A percentile compares a stretch with the other conserved stretches of the same genome.
Conservation (phyloP, 1,140 invertebrate genomes). For the Papilio glaucus region DNA sequence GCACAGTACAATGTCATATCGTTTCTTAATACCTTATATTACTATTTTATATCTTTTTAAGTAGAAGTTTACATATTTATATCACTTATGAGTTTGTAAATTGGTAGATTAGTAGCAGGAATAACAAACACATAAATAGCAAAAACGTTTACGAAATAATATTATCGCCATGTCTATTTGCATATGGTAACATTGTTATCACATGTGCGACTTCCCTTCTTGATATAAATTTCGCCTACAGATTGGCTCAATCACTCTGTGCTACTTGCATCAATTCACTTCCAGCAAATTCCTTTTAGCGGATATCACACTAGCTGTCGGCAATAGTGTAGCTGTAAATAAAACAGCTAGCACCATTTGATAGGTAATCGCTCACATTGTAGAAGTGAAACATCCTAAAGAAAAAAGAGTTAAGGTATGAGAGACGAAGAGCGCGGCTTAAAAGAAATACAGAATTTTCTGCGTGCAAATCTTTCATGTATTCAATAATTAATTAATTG, state of each 20-base stretch:
- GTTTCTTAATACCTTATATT: constrained; percentile 20
- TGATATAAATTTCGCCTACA: constrained; percentile 8
- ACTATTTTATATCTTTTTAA: background rate
- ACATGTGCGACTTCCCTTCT: background rate
- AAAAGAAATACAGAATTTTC: too few species aligned
- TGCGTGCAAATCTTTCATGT: too few species aligned
- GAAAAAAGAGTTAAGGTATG: too few species aligned
- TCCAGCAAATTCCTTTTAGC: constrained; percentile 2
- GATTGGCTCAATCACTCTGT: constrained; percentile 8
- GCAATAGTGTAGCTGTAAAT: background rate
- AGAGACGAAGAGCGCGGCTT: too few species aligned
- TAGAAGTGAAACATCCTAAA: too few species aligned
- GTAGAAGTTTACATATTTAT: background rate
- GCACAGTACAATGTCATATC: constrained; percentile 39
- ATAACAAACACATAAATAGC: background rate
- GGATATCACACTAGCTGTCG: background rate
- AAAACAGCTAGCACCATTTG: background rate
- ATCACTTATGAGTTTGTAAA: too few species aligned
- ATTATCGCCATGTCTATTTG: background rate
- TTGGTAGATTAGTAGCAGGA: background rate
- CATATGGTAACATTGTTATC: background rate
- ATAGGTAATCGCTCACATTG: background rate
- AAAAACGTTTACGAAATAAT: background rate
- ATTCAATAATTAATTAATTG: too few species aligned
- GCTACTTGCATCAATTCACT: constrained; percentile 11